phyloP scores from a whole-genome alignment of 53 echinoderm and acorn worm species.

The Hippasteria phrygiana region DNA sequence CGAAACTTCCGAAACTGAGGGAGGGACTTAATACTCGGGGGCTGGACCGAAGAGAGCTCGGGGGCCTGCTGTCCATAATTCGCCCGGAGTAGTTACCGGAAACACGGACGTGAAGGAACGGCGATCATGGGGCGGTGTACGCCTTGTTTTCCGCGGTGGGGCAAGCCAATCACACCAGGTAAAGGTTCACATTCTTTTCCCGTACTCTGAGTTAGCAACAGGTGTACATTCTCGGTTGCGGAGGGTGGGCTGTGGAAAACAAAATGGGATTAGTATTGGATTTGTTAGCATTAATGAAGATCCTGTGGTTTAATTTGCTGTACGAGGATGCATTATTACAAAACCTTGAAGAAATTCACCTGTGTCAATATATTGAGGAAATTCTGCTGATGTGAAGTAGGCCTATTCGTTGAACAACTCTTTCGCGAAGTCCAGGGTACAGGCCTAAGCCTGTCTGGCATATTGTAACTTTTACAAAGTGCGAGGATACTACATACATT shows the following conservation, averaged over 20 bases:
- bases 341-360: not conserved
- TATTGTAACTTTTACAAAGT: too few species aligned
- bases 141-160: conserved; percentile 42
- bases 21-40: not conserved
- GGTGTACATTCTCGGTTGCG: conserved; percentile 14
- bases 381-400: not conserved
- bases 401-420: not conserved
- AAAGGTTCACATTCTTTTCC: conserved; percentile 35
- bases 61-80: conserved; percentile 10
- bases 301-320: conserved; percentile 5
- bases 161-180: conserved; percentile 54
- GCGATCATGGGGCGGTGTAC: conserved; percentile 54
- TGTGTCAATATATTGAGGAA: not conserved
- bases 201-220: conserved; percentile 9
- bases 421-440: not conserved
- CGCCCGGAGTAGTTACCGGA: conserved; percentile 20
- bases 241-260: not conserved
- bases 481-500: too few species aligned
- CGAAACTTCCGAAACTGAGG: not conserved
- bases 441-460: too few species aligned
- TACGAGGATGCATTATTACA: not conserved
- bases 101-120: conserved; percentile 57
- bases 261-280: too few species aligned
- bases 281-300: not conserved
- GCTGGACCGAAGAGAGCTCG: not conserved